Evolutionary conservation across 1,140 invertebrate species (phyloP).

Genomic region (Orussus abietinus): DNA sequence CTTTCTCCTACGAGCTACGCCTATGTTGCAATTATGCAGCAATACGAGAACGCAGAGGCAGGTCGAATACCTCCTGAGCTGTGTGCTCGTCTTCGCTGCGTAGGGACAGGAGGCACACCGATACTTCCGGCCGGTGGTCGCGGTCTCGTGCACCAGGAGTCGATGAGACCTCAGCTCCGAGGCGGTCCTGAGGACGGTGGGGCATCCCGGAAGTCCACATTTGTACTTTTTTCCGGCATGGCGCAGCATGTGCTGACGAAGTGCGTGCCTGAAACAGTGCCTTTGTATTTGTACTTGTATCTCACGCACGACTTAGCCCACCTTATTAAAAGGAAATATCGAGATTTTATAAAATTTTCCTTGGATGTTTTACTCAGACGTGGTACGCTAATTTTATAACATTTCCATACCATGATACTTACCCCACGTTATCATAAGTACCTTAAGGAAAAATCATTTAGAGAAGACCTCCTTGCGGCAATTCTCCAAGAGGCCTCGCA

Average conservation of each 20-base stretch:
- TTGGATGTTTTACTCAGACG: too few relatives aligned
- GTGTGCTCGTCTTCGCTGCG: constrained; percentile 60
- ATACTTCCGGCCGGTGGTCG: constrained; percentile 53
- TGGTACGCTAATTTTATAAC: too few relatives aligned
- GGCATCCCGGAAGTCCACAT: constrained; percentile 57
- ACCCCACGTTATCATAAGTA: too few relatives aligned
- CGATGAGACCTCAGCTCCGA: constrained; percentile 55
- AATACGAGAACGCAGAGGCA: too few relatives aligned
- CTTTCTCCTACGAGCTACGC: not conserved
- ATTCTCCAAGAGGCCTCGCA: too few relatives aligned
- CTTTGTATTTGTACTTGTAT: not conserved
- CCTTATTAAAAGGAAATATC: too few relatives aligned
- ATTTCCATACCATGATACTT: too few relatives aligned
- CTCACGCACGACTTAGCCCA: too few relatives aligned
- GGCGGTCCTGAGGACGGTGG: constrained; percentile 55
- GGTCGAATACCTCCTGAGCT: constrained; percentile 65
- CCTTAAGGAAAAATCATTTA: too few relatives aligned
- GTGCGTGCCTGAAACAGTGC: constrained; percentile 51
- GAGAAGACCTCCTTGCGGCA: too few relatives aligned
- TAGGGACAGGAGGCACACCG: constrained; percentile 65
- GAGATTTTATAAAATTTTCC: too few relatives aligned
- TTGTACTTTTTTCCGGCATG: constrained; percentile 59
- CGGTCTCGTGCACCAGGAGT: constrained; percentile 43
- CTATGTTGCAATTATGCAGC: not conserved
- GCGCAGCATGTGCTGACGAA: constrained; percentile 60